phyloP scores from a whole-genome alignment of 1,140 invertebrate species.

The Pseudomyrmex gracilis region DNA sequence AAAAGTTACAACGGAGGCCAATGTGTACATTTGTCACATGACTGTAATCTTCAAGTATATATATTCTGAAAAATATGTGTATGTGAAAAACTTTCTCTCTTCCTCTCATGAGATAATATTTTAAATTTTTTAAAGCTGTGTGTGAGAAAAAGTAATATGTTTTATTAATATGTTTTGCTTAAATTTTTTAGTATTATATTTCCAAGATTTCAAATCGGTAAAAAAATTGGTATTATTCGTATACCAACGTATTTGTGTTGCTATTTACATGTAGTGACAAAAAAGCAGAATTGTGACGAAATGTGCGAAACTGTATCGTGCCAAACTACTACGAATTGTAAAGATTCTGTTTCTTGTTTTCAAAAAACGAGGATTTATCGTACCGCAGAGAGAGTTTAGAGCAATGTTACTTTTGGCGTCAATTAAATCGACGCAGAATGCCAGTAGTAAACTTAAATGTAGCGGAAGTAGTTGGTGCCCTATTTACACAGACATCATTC shows the following conservation, averaged over 20 bases:
- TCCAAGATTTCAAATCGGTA: background rate
- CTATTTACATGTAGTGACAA: background rate
- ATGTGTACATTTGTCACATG: constrained; percentile 7
- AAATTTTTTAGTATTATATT: background rate
- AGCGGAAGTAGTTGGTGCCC: constrained; percentile 35
- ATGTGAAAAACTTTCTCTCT: no score
- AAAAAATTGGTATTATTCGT: constrained; percentile 9
- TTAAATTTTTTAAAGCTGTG: background rate
- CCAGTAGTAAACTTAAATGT: constrained; percentile 32
- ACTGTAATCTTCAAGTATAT: background rate
- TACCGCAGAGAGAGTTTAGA: constrained; percentile 22
- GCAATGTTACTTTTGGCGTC: constrained; percentile 22
- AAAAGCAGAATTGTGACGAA: background rate
- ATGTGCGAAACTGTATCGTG: background rate
- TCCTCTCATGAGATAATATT: background rate
- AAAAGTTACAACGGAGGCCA: constrained; percentile 11
- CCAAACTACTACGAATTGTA: constrained; percentile 5
- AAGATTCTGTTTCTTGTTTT: constrained; percentile 48
- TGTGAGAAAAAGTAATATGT: background rate
- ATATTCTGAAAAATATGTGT: background rate
- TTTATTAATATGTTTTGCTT: background rate
- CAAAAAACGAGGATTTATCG: constrained; percentile 37
- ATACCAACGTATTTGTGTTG: no score
- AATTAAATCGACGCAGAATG: constrained; percentile 49
- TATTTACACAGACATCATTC: constrained; percentile 42